Base-by-base conservation (phyloP, 2,113 vertebrate species). In the Guaruba guarouba region DNA sequence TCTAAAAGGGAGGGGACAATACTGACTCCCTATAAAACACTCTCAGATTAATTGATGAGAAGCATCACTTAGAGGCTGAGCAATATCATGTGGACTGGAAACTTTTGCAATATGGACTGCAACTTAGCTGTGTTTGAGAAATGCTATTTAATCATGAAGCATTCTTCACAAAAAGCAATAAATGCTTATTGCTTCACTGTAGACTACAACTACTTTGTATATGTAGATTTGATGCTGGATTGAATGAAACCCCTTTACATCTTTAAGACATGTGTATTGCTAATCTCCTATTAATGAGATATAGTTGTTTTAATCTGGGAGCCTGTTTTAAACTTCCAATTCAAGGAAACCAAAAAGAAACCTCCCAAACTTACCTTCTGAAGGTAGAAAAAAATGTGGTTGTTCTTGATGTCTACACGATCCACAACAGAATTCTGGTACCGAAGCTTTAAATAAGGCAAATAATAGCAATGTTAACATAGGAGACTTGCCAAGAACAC, bases 311-410 rank as follows among this genome's bases (percentile, higher is more conserved):
- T 49, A 13, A 28, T 55, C 33, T 41, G 7, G 14, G 46, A 87
- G 4, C 17, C 54, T 83, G 8, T 70, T 92, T 77, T 39, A 92
- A 83, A 77, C 7, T 64, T 70, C 14, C 33, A 64, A 4, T 54
- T 82, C 27, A 69, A 79, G 10, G 43, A 68, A 81, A 44, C 4
- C 1, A 2, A 22, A 64, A 29, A 71, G 18, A 66, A 74, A 28
- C 5, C 17, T 39, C 15, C 6, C 89, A 83, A 35, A 79, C 89
- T 89, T 87, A 97, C 97, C 37, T 93, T 92, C 81, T 96, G 90
- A 68, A 97, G 68, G 55, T 97, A 97, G 92, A 97, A 95, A 66
- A 97, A 22, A 59, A 96, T 10, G 41, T 97, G 96, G 75, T 93
- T 88, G 20, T 95, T 96, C 74, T 92, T 97, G 81, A 82, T 49